phyloP scores from a whole-genome alignment of 2,797 vertebrate species.

The Lepidocolaptes lacrymiger region DNA sequence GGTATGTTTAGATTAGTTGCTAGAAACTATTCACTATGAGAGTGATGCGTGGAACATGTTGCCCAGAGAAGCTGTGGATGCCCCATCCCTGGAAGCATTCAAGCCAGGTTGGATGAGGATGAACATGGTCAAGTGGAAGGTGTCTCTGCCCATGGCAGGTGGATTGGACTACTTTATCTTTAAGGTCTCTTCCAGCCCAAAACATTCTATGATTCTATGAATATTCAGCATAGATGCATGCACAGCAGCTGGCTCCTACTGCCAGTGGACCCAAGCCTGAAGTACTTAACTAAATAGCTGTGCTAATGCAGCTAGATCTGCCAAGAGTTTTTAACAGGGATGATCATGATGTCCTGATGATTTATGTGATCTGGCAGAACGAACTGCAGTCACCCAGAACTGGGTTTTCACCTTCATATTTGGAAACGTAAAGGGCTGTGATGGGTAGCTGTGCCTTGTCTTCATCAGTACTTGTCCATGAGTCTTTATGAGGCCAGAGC shows the following conservation, averaged over 20 bases:
- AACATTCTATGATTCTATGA: not conserved
- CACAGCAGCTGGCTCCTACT: not conserved
- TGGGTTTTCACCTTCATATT: not conserved
- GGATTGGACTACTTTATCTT: not conserved
- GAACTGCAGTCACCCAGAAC: not conserved
- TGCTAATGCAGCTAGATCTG: not conserved
- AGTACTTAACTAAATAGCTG: not conserved
- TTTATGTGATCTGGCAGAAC: constrained; percentile 9
- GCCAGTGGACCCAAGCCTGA: not conserved
- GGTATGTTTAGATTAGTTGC: not conserved
- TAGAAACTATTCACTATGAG: not conserved
- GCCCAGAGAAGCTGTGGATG: not conserved
- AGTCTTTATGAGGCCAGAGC: not conserved
- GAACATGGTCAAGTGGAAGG: not conserved
- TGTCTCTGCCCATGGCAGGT: not conserved
- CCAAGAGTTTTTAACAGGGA: not conserved
- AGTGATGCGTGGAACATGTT: not conserved
- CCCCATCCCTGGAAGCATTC: not conserved
- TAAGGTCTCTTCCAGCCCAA: not conserved
- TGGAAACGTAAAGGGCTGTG: not conserved
- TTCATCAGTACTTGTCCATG: not conserved
- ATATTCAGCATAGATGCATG: not conserved
- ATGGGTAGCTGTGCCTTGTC: not conserved
- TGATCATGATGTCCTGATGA: not conserved
- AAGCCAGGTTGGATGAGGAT: not conserved